Percentiles rank a stretch among this genome's conserved stretches.
Evolutionary conservation across 1,140 invertebrate genomes (phyloP).

Genomic region (Drosophila guanche): DNA sequence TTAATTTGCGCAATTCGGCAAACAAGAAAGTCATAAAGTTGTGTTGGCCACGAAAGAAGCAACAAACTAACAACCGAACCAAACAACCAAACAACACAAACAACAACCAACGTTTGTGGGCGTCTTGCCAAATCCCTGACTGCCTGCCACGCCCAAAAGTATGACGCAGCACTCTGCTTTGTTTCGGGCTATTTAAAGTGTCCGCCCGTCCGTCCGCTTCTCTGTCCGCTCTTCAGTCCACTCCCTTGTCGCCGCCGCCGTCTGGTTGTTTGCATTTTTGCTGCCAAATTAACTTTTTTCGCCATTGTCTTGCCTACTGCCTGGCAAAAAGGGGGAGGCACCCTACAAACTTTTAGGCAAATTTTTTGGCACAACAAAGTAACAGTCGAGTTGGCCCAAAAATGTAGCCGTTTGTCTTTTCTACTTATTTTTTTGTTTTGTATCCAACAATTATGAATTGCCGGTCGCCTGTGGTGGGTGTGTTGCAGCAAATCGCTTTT

Average conservation of each 20-base stretch:
- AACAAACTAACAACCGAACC: constrained; percentile 33
- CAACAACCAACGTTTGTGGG: constrained; percentile 46
- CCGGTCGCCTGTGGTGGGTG: constrained; percentile 55
- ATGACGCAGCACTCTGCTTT: constrained; percentile 69
- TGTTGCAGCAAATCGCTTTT: constrained; percentile 46
- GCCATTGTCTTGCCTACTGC: constrained; percentile 58
- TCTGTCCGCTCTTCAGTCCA: background rate
- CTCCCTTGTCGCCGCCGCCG: constrained; percentile 18
- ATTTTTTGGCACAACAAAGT: constrained; percentile 75
- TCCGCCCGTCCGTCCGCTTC: background rate
- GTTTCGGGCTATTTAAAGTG: constrained; percentile 64
- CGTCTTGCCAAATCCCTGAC: constrained; percentile 49
- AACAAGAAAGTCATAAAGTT: constrained; percentile 78
- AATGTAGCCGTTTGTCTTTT: constrained; percentile 64
- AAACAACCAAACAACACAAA: constrained; percentile 44
- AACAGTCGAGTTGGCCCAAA: constrained; percentile 47
- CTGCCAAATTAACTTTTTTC: constrained; percentile 81
- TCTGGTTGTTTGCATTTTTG: constrained; percentile 75
- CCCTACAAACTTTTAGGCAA: constrained; percentile 66
- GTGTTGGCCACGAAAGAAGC: constrained; percentile 56
- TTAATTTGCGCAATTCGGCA: constrained; percentile 77
- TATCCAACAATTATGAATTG: constrained; percentile 73
- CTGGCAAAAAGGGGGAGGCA: background rate
- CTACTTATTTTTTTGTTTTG: constrained; percentile 34
- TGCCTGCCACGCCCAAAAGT: constrained; percentile 59